A percentile compares a stretch with the other conserved stretches of the same genome.
Conservation (phyloP, 2,113 vertebrate species). For the Peromyscus leucopus region DNA sequence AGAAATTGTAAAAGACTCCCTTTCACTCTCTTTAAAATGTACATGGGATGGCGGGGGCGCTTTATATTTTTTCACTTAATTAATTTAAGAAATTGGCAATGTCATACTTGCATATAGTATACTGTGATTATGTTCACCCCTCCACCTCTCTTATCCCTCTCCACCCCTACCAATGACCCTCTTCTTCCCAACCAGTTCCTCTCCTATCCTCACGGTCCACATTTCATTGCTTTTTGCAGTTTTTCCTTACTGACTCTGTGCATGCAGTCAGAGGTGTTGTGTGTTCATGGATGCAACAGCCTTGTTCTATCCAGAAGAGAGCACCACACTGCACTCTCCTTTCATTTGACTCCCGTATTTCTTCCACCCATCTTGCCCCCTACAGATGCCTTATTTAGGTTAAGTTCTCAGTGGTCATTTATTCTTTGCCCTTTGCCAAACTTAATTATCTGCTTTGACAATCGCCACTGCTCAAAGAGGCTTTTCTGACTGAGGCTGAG, state of each 20-base stretch:
- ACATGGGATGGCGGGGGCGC: too few species aligned
- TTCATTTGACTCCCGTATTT: neutral
- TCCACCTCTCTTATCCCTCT: neutral
- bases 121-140: neutral
- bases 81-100: neutral
- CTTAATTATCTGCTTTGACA: neutral
- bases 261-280: too few species aligned
- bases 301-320: neutral
- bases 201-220: neutral
- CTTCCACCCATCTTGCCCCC: neutral
- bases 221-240: neutral
- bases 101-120: neutral
- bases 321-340: neutral
- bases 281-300: too few species aligned
- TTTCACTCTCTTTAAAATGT: neutral
- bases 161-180: neutral
- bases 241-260: neutral
- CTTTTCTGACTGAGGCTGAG: neutral
- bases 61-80: neutral
- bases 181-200: neutral
- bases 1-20: slow-evolving; percentile 20
- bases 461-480: neutral
- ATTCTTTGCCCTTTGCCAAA: neutral
- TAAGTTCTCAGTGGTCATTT: neutral
- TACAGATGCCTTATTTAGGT: neutral